Percentiles rank a stretch among this genome's conserved stretches.
Conservation (phyloP, 2,888 invertebrate species). For the Temnothorax rugatulus region DNA sequence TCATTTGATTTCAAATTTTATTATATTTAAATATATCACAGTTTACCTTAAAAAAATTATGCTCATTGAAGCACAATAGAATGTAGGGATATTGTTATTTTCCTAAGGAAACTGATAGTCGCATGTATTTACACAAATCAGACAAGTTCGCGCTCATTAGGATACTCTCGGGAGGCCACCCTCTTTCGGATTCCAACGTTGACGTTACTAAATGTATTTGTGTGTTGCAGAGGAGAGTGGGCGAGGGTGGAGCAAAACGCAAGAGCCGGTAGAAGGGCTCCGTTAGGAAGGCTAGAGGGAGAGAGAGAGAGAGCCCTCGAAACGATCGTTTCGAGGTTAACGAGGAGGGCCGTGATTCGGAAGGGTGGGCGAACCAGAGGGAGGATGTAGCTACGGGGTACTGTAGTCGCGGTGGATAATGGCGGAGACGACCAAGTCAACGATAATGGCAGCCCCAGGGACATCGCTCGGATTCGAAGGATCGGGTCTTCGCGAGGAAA, state of each 20-base stretch:
- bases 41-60: neutral
- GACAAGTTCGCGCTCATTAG: constrained; percentile 49
- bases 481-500: constrained; percentile 74
- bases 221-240: constrained; percentile 31
- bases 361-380: constrained; percentile 62
- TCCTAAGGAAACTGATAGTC: constrained; percentile 34
- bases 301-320: constrained; percentile 54
- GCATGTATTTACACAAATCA: constrained; percentile 53
- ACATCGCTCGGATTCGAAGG: constrained; percentile 74
- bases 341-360: constrained; percentile 78
- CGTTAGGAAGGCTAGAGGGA: constrained; percentile 16
- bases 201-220: constrained; percentile 57
- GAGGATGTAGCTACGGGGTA: constrained; percentile 60
- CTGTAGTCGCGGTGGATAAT: constrained; percentile 73
- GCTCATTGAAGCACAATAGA: neutral
- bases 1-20: neutral
- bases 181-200: constrained; percentile 46
- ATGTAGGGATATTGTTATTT: constrained; percentile 18
- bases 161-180: constrained; percentile 47
- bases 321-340: constrained; percentile 77
- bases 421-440: constrained; percentile 76
- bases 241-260: constrained; percentile 54
- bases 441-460: constrained; percentile 81
- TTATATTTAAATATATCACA: too few species aligned
- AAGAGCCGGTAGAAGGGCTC: constrained; percentile 37